Base-by-base conservation (phyloP, 2,888 invertebrate species). In the Cacoxenus indagator region DNA sequence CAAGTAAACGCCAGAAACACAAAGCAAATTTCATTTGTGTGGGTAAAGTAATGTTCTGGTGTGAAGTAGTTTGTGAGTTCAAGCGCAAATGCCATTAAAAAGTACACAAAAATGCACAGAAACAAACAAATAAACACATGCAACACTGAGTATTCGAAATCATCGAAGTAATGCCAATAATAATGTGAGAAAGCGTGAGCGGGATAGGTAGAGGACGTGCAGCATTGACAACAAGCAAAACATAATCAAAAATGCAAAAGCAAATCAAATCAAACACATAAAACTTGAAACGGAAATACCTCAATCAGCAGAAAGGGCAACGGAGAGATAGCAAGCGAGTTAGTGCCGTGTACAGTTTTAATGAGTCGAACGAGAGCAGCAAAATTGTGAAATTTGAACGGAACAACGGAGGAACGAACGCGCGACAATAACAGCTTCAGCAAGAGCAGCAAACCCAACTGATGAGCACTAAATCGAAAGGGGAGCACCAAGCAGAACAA, bases 371-470 rank as follows among this genome's bases (percentile, higher is more conserved):
- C 78, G 75, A 82, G 82, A 80, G 75, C 70, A 70, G 54, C 45
- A 45, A 19, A 43, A 43, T 45, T 17, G 22, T 46, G 51, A 26
- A 70, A 73, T 72, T 81, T 78, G 76, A 76, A 79, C 82, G 70
- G 78, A 81, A 74, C 72, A 78, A 81, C 75, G 11, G 6, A 29
- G n/a, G n/a, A n/a, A n/a, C n/a, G n/a, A n/a, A n/a, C n/a, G n/a
- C n/a, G n/a, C n/a, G n/a, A n/a, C n/a, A n/a, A n/a, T n/a, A n/a
- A n/a, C n/a, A n/a, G n/a, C n/a, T n/a, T n/a, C n/a, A n/a, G n/a
- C n/a, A n/a, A n/a, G n/a, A n/a, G n/a, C n/a, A 31, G 1, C 11
- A 43, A 11, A 43, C 45, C 11, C 45, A 43, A 43, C 45, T 3
- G 14, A 5, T 61, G 61, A 17, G 2, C 54, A 24, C 9, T 3